Evolutionary conservation across 1,140 invertebrate genomes (phyloP).

Genomic region (Zaprionus taronus): DNA sequence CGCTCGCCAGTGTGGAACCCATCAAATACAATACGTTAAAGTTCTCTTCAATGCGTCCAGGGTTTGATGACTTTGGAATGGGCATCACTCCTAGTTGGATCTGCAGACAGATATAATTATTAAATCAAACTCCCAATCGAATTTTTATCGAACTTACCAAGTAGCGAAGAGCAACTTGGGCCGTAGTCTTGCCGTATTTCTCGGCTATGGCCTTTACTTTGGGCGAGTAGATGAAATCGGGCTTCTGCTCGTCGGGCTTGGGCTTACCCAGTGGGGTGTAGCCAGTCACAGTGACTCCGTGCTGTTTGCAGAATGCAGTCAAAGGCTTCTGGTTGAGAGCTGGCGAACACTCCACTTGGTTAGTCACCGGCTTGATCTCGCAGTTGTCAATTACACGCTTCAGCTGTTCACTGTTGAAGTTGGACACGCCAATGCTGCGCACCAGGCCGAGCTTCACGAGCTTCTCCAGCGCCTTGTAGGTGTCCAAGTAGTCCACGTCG

Average conservation of each 20-base stretch:
- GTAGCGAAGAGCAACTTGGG: conserved; percentile 89
- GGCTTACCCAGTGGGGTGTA: conserved; percentile 92
- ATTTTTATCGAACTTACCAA: conserved; percentile 71
- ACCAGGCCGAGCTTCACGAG: conserved; percentile 86
- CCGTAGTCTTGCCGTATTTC: conserved; percentile 89
- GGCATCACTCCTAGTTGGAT: conserved; percentile 85
- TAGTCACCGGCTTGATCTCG: conserved; percentile 86
- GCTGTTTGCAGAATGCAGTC: conserved; percentile 89
- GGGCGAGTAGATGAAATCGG: conserved; percentile 85
- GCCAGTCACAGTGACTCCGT: conserved; percentile 89
- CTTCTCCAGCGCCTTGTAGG: conserved; percentile 86
- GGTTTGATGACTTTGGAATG: conserved; percentile 91
- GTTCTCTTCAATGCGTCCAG: conserved; percentile 89
- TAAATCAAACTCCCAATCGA: not conserved
- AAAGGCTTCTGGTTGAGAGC: conserved; percentile 92
- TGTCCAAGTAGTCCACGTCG: conserved; percentile 85
- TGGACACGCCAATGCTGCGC: conserved; percentile 90
- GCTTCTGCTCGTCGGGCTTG: conserved; percentile 74
- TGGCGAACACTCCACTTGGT: conserved; percentile 92
- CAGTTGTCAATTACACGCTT: conserved; percentile 86
- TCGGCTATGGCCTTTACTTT: conserved; percentile 87
- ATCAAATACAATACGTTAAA: conserved; percentile 88
- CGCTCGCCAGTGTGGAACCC: conserved; percentile 87
- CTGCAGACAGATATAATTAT: conserved; percentile 15
- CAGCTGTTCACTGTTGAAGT: conserved; percentile 92